Evolutionary conservation across 2,113 vertebrate genomes (phyloP).

Genomic region (Oryzias celebensis): DNA sequence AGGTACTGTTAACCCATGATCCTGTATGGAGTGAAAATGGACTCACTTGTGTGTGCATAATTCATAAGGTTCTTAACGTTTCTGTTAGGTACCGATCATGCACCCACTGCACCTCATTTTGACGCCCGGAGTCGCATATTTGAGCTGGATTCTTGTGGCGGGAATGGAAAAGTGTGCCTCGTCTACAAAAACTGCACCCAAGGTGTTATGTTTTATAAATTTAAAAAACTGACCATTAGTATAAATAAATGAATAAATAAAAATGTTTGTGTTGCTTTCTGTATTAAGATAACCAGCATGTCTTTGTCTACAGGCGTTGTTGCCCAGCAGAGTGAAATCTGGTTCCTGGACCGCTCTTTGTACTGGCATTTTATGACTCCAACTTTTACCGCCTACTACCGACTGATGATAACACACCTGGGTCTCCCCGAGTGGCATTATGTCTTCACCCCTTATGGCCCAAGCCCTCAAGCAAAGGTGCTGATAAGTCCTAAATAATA

Average conservation of each 20-base stretch:
- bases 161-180: slow-evolving; percentile 93
- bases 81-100: slow-evolving; percentile 54
- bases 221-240: too few relatives aligned
- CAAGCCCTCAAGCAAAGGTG: slow-evolving; percentile 95
- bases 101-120: slow-evolving; percentile 84
- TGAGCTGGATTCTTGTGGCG: slow-evolving; percentile 89
- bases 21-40: too few relatives aligned
- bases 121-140: slow-evolving; percentile 88
- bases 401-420: slow-evolving; percentile 91
- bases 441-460: slow-evolving; percentile 88
- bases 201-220: slow-evolving; percentile 71
- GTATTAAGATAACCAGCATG: not conserved
- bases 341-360: slow-evolving; percentile 93
- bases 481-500: too few relatives aligned
- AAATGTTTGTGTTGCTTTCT: not conserved
- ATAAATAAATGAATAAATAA: too few relatives aligned
- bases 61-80: slow-evolving; percentile 4
- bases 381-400: slow-evolving; percentile 92
- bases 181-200: slow-evolving; percentile 88
- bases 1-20: slow-evolving; percentile 47
- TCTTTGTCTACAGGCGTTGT: slow-evolving; percentile 73
- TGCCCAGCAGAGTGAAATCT: slow-evolving; percentile 85
- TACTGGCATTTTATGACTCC: slow-evolving; percentile 93
- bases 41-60: slow-evolving; percentile 16
- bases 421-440: slow-evolving; percentile 98